Evolutionary conservation across 2,888 invertebrate genomes (phyloP), one percentile per base, ranked within the genome.

Genomic region (Rhyacophila evoluta): DNA sequence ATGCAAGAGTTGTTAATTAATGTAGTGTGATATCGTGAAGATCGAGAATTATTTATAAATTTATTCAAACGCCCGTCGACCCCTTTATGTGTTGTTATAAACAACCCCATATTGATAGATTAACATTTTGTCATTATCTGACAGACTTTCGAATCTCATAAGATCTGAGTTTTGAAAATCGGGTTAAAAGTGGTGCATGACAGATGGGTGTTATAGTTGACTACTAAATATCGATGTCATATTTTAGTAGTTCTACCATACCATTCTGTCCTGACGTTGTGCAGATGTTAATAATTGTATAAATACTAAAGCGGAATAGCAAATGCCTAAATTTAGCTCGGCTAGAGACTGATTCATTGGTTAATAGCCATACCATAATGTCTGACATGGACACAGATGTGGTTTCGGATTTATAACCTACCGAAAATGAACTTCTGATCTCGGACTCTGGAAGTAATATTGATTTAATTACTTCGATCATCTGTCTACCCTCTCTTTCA

Each of bases 201-300:
- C 78, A 78, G 78, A 78, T 74, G 78, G 73, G 74, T 78, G 78
- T 74, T 19, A 74, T 70, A 74, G 70, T 78, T 78, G 70, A 39
- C 69, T 74, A 74, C 69, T 41, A 37, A 41, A 36, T 39, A 76
- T 70, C 55, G 27, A 74, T 78, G 78, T 78, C 78, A 78, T 72
- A 70, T 77, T 77, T 74, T 55, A 74, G 41, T 39, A 36, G 74
- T 69, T 78, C 25, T 38, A 55, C 70, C 76, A 72, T 38, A 55
- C 70, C 76, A 72, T 67, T 67, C 15, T 33, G 28, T 69, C 36
- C 74, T 78, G 78, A 78, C 78, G 78, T 74, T 78, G 69, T 70
- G 55, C 78, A 78, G 78, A 78, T 78, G 78, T 74, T 78, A 69
- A 78, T 78, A 78, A 74, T 74, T 74, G 78, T 78, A 74, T 78